Evolutionary conservation across 2,113 vertebrate species (phyloP).

Genomic region (Butorides virescens): DNA sequence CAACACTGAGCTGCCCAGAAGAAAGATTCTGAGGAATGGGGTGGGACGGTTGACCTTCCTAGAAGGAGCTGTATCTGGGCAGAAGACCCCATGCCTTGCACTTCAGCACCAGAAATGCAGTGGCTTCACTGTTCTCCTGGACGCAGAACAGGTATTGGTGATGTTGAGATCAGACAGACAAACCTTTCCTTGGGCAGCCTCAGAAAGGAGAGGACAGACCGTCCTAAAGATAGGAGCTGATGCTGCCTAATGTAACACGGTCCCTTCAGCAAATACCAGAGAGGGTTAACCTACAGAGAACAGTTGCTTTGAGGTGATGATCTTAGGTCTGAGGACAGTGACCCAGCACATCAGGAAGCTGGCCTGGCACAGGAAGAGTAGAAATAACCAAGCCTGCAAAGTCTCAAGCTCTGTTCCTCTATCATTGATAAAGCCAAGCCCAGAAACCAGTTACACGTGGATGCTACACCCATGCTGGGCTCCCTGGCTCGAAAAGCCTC

Average conservation of each 20-base stretch:
- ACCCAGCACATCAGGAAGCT: not conserved
- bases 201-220: not conserved
- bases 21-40: not conserved
- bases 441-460: not conserved
- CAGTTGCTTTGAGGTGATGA: not conserved
- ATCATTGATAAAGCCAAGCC: not conserved
- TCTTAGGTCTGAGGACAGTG: not conserved
- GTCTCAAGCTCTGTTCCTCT: not conserved
- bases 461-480: not conserved
- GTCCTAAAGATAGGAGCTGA: not conserved
- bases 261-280: not conserved
- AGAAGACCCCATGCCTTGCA: not conserved
- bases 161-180: fast-evolving
- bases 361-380: not conserved
- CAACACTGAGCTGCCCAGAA: not conserved
- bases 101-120: not conserved
- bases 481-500: not conserved
- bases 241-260: not conserved
- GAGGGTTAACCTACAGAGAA: not conserved
- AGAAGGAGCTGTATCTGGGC: not conserved
- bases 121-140: not conserved
- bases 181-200: not conserved
- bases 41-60: not conserved
- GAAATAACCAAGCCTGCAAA: not conserved
- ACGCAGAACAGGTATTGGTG: not conserved